A percentile compares a stretch with the other conserved stretches of the same genome.
Conservation (phyloP, 2,888 invertebrate species). For the Euspilapteryx auroguttella region DNA sequence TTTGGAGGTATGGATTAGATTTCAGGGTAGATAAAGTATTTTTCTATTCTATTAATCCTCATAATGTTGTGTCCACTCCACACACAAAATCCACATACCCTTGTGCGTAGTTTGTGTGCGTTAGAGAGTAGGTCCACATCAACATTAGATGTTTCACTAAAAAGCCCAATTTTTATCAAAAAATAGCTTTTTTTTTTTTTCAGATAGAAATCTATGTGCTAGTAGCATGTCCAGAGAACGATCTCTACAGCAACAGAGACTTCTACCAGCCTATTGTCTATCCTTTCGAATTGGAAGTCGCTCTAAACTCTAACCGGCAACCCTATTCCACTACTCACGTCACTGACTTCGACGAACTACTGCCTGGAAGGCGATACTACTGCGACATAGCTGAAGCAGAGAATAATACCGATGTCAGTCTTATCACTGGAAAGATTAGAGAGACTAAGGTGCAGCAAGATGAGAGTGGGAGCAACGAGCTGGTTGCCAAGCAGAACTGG, state of each 20-base stretch:
- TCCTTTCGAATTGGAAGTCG: conserved; percentile 89
- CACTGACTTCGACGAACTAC: conserved; percentile 74
- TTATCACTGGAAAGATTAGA: conserved; percentile 73
- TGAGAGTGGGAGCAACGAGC: conserved; percentile 26
- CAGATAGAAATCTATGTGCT: conserved; percentile 91
- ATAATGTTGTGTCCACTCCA: too few relatives aligned
- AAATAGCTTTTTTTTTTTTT: conserved; percentile 12
- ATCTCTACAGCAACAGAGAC: conserved; percentile 79
- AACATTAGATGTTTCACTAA: too few relatives aligned
- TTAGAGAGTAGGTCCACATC: too few relatives aligned
- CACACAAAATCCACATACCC: too few relatives aligned
- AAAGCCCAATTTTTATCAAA: too few relatives aligned
- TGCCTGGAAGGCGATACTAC: conserved; percentile 65
- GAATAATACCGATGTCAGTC: conserved; percentile 67
- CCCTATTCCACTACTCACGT: conserved; percentile 65
- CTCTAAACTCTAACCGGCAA: conserved; percentile 64
- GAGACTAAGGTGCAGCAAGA: conserved; percentile 31
- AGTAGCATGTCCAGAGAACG: conserved; percentile 90
- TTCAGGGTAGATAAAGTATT: too few relatives aligned
- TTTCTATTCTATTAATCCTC: too few relatives aligned
- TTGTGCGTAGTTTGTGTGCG: too few relatives aligned
- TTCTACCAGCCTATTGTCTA: conserved; percentile 90
- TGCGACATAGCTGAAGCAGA: conserved; percentile 37
- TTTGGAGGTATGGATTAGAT: too few relatives aligned
- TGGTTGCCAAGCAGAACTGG: conserved; percentile 50